phyloP scores from a whole-genome alignment of 2,113 vertebrate genomes.

The Menura novaehollandiae region DNA sequence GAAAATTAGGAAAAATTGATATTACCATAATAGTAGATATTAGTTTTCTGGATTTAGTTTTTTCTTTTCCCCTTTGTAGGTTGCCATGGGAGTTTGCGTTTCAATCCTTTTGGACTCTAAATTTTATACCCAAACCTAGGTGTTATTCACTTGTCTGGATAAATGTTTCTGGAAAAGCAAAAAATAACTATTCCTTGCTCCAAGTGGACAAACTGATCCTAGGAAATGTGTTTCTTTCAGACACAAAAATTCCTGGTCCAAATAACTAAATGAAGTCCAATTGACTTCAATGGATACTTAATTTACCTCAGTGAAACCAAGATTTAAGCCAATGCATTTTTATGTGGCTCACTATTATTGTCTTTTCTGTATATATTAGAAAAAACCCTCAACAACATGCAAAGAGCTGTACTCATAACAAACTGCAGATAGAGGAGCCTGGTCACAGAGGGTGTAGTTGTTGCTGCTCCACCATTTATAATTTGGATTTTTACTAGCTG shows the following conservation, averaged over 20 bases:
- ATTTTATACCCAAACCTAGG: not conserved
- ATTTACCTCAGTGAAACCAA: not conserved
- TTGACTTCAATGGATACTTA: not conserved
- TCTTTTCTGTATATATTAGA: not conserved
- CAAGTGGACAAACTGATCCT: not conserved
- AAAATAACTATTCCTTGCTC: not conserved
- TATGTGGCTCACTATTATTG: not conserved
- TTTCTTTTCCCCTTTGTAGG: not conserved
- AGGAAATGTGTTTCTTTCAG: not conserved
- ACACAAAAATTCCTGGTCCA: not conserved
- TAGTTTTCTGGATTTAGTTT: not conserved
- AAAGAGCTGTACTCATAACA: not conserved
- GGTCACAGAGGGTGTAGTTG: not conserved
- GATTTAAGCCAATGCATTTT: not conserved
- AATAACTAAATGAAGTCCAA: not conserved
- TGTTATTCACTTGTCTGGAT: not conserved
- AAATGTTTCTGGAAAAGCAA: not conserved
- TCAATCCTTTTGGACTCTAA: not conserved
- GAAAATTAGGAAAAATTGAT: not conserved
- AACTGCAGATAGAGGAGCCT: not conserved
- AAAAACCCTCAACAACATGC: not conserved
- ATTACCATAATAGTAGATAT: not conserved
- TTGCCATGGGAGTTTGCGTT: not conserved
- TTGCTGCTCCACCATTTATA: not conserved
- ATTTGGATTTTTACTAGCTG: not conserved